Evolutionary conservation across 2,888 invertebrate genomes (phyloP), one percentile per base, ranked within the genome.

Genomic region (Netelia fuscicornis): DNA sequence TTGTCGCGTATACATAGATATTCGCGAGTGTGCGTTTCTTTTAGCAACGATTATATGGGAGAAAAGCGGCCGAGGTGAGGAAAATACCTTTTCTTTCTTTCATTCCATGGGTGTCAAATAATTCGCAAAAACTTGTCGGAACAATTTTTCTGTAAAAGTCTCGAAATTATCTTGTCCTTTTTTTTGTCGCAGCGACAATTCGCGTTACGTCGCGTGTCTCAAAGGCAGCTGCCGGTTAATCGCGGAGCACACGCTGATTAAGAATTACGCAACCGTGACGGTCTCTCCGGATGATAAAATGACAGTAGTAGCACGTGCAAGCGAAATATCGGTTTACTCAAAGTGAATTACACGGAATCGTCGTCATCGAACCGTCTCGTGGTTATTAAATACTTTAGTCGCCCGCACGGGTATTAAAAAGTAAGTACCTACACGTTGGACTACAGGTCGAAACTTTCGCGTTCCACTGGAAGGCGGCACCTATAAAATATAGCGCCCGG

Each of bases 61-160:
- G 77, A 58, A 82, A 76, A 71, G 65, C 76, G 71, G 70, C 64
- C 71, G 76, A 79, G 74, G 70, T 52, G 70, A 64, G 52, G 42
- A 65, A 71, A 76, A 84, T 37, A 37, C 37, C 37, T 37, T 37
- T 37, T 37, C 37, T 37, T 37, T 37, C 37, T 37, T 37, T 37
- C 6, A 6, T 0, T 37, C 37, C 37, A 6, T 5, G 25, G 60
- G 77, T 83, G 82, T 83, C 67, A 52, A 71, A 71, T 67, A 52
- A 67, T 78, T 77, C 67, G 56, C 42, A 60, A 25, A 44, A 79
- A 81, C 71, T 23, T 62, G 54, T 76, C 58, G 60, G 10, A 62
- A 58, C 23, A 56, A 37, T 52, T 83, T 76, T 9, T 72, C 37
- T 65, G 37, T 11, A 44, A 2, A 17, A 20, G 60, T 71, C 23